These are phyloP conservation scores for Amyelois transitella DNA, from an alignment of 1,140 invertebrate species.

Conservation along the genomic window DNA sequence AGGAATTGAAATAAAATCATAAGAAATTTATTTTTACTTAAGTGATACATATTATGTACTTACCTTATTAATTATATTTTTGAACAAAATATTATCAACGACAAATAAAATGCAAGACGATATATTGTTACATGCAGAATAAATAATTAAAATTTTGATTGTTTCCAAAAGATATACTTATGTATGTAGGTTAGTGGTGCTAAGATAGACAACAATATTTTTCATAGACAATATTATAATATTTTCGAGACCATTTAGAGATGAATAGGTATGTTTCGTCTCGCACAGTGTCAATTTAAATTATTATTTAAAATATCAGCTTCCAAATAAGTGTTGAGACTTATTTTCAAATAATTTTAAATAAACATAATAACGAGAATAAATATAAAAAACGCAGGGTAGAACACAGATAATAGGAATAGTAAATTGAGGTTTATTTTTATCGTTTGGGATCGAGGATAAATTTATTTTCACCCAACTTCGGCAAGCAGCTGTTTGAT, in stretches of 20 bases:
- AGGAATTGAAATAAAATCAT: slow-evolving; percentile 3
- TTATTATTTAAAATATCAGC: slow-evolving; percentile 33
- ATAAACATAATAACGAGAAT: slow-evolving; percentile 32
- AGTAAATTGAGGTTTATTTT: slow-evolving; percentile 16
- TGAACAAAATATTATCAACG: slow-evolving; percentile 3
- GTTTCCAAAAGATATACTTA: not conserved
- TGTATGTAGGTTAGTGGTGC: slow-evolving; percentile 56
- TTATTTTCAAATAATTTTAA: slow-evolving; percentile 1
- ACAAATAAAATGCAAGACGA: not conserved
- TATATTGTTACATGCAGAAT: not conserved
- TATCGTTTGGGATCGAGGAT: too few species aligned
- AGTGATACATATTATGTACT: not conserved
- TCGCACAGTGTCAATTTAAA: slow-evolving; percentile 60
- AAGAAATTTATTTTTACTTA: slow-evolving; percentile 1
- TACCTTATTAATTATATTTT: not conserved
- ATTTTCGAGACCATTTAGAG: slow-evolving; percentile 63
- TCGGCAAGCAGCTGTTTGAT: too few species aligned
- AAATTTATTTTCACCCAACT: too few species aligned
- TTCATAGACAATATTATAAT: slow-evolving; percentile 66
- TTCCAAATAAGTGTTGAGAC: not conserved
- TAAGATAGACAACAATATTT: slow-evolving; percentile 61
- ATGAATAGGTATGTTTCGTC: slow-evolving; percentile 43
- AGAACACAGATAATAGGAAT: slow-evolving; percentile 46
- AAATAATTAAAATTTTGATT: not conserved
- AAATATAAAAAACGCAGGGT: slow-evolving; percentile 48